These are phyloP conservation scores for Rhinolophus ferrumequinum DNA, from an alignment of 2,113 vertebrate species.

Conservation along the genomic window DNA sequence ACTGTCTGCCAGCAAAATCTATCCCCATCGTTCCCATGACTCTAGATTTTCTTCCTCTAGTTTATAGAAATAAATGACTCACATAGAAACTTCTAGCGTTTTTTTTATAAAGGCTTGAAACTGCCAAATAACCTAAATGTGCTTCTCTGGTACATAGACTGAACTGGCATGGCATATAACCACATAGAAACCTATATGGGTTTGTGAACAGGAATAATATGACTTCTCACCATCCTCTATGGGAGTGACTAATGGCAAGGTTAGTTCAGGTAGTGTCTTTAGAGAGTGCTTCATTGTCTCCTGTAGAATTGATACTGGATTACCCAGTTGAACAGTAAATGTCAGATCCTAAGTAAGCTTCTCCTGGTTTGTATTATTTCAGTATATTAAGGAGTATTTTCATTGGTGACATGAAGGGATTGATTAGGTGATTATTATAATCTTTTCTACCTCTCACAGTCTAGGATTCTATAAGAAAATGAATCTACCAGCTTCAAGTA, in stretches of 20 bases:
- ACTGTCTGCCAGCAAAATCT: conserved; percentile 39
- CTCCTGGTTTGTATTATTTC: neutral
- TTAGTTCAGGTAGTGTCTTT: conserved; percentile 18
- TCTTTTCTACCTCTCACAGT: neutral
- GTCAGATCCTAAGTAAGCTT: neutral
- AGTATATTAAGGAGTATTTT: neutral
- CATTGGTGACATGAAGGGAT: neutral
- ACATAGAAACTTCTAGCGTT: conserved; percentile 7
- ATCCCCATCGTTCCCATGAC: conserved; percentile 3
- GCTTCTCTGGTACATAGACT: neutral
- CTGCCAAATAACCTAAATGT: conserved; percentile 32
- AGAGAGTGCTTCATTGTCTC: neutral
- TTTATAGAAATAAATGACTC: conserved; percentile 54
- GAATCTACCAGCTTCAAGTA: neutral
- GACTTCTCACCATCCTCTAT: neutral
- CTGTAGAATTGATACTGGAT: neutral
- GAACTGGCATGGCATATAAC: neutral
- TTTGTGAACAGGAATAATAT: conserved; percentile 1
- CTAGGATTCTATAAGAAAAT: conserved; percentile 32
- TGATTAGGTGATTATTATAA: neutral
- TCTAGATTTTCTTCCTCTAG: conserved; percentile 19
- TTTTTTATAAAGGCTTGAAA: conserved; percentile 30
- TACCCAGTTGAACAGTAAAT: neutral
- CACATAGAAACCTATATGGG: neutral
- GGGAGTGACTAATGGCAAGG: neutral